Percentiles rank a stretch among this genome's conserved stretches.
These are phyloP conservation scores for Proisotoma minuta DNA, from an alignment of 2,888 invertebrate species.

Conservation along the genomic window DNA sequence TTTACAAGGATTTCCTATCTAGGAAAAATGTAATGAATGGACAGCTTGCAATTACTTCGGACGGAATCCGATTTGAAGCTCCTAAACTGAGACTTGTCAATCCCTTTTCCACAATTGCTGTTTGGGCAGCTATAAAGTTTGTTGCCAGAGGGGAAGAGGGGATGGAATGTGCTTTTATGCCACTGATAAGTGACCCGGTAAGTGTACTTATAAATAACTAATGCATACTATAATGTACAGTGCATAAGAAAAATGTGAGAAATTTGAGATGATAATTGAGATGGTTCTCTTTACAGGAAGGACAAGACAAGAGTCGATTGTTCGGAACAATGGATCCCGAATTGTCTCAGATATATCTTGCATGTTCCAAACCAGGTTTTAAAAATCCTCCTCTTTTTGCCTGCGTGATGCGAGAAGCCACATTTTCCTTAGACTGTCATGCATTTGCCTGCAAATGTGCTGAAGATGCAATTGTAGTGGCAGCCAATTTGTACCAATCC, in stretches of 20 bases:
- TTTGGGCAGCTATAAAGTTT: conserved; percentile 87
- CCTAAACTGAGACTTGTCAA: conserved; percentile 56
- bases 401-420: conserved; percentile 76
- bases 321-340: conserved; percentile 43
- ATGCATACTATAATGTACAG: no score
- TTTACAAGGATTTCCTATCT: conserved; percentile 60
- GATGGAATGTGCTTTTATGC: conserved; percentile 70
- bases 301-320: conserved; percentile 45
- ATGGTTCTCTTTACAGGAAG: conserved; percentile 28
- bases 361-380: conserved; percentile 51
- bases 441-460: conserved; percentile 76
- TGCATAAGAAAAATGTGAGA: no score
- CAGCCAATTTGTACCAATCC: conserved; percentile 83
- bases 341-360: conserved; percentile 34
- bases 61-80: conserved; percentile 67
- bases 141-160: conserved; percentile 54
- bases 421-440: conserved; percentile 80
- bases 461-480: conserved; percentile 86
- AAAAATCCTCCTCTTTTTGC: conserved; percentile 52
- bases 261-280: neutral
- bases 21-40: conserved; percentile 58
- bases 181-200: conserved; percentile 73
- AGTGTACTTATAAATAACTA: no score
- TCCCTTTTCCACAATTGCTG: conserved; percentile 84
- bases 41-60: conserved; percentile 62